Conservation (phyloP, 2,113 vertebrate genomes). For the Misgurnus mizolepis region DNA sequence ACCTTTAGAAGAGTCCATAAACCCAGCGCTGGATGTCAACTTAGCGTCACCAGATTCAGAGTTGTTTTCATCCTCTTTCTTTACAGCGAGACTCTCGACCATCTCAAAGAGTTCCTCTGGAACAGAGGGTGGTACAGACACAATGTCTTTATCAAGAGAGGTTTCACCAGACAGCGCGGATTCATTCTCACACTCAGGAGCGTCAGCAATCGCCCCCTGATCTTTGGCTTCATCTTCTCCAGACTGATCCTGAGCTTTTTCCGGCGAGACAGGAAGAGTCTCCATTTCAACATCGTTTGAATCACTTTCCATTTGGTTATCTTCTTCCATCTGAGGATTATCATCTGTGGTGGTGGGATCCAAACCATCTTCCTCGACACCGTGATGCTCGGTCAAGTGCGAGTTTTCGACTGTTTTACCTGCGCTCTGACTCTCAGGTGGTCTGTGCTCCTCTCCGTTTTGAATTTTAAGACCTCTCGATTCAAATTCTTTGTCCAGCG, state of each 20-base stretch:
- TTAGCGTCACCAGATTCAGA: conserved; percentile 60
- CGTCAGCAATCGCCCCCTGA: conserved; percentile 10
- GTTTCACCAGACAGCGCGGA: conserved; percentile 77
- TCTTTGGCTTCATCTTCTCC: conserved; percentile 55
- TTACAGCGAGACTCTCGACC: conserved; percentile 86
- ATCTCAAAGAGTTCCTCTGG: conserved; percentile 97
- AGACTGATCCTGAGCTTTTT: conserved; percentile 51
- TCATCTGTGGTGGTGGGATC: conserved; percentile 26
- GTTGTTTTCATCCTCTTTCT: conserved; percentile 65
- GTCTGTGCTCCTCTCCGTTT: conserved; percentile 67
- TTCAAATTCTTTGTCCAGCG: conserved; percentile 82
- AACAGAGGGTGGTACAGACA: conserved; percentile 90
- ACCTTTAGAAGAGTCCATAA: conserved; percentile 45
- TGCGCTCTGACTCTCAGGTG: conserved; percentile 32
- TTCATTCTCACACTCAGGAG: conserved; percentile 74
- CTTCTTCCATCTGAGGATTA: conserved; percentile 16
- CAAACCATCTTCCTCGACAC: not conserved
- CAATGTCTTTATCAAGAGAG: conserved; percentile 91
- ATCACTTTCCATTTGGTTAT: conserved; percentile 1
- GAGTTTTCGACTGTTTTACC: not conserved
- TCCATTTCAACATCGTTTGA: conserved; percentile 65
- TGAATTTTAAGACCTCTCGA: conserved; percentile 72
- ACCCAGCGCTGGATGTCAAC: conserved; percentile 47
- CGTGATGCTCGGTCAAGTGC: not conserved
- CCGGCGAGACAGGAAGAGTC: conserved; percentile 57